A percentile compares a stretch with the other conserved stretches of the same genome.
These are phyloP conservation scores for Sandelia bainsii DNA, from an alignment of 2,797 vertebrate genomes.

Conservation along the genomic window DNA sequence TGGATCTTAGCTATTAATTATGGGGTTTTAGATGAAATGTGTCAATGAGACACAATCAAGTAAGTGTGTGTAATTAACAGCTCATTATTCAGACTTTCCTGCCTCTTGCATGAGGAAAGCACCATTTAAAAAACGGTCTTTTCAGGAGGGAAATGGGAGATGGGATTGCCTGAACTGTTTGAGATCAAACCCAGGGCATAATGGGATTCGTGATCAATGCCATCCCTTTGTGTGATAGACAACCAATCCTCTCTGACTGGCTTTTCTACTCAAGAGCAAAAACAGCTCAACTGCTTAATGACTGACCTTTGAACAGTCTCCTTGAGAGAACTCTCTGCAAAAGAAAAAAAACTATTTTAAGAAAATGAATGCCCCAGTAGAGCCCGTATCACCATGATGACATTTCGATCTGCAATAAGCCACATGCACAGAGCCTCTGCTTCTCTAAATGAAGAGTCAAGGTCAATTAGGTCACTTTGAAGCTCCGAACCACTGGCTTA, in stretches of 20 bases:
- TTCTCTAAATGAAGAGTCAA: slow-evolving; percentile 23
- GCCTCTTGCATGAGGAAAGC: slow-evolving; percentile 11
- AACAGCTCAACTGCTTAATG: slow-evolving; percentile 29
- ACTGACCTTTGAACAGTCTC: slow-evolving; percentile 30
- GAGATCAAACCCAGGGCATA: slow-evolving; percentile 42
- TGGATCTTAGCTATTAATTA: background rate
- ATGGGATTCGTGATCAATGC: slow-evolving; percentile 66
- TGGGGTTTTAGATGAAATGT: background rate
- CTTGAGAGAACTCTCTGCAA: slow-evolving; percentile 12
- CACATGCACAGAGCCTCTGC: background rate
- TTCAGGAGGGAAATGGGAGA: slow-evolving; percentile 16
- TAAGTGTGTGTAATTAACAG: slow-evolving; percentile 30
- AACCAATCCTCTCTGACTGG: slow-evolving; percentile 48
- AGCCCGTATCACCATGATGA: background rate
- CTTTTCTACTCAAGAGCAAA: slow-evolving; percentile 36
- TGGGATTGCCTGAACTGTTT: slow-evolving; percentile 28
- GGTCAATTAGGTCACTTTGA: slow-evolving; percentile 41
- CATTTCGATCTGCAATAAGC: slow-evolving; percentile 17
- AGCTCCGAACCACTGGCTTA: background rate
- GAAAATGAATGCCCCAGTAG: slow-evolving; percentile 10
- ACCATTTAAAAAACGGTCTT: slow-evolving; percentile 20
- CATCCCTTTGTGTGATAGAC: slow-evolving; percentile 43
- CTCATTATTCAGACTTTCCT: slow-evolving; percentile 22
- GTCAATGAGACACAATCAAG: background rate
- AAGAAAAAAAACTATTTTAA: background rate